These are phyloP conservation scores for Stenodema calcarata DNA, from an alignment of 2,888 invertebrate genomes.

Conservation along the genomic window DNA sequence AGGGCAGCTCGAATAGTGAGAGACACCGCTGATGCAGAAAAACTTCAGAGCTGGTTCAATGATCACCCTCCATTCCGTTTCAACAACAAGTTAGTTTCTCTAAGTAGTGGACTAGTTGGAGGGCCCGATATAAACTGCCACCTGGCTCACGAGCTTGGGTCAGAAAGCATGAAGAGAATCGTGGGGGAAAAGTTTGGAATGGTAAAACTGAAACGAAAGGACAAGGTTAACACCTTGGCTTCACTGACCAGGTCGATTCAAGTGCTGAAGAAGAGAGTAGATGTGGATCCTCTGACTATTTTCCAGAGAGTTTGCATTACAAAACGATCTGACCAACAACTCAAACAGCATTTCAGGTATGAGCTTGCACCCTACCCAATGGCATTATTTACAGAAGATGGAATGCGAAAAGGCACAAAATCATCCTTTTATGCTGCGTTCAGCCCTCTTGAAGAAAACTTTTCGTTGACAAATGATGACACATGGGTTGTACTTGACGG, in stretches of 20 bases:
- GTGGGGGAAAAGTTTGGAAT: conserved; percentile 52
- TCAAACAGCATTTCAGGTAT: conserved; percentile 54
- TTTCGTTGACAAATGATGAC: too few species aligned
- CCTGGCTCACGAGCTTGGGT: too few species aligned
- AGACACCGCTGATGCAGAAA: conserved; percentile 55
- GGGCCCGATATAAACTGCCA: too few species aligned
- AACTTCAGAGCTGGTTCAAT: conserved; percentile 56
- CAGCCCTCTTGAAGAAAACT: too few species aligned
- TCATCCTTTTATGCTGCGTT: too few species aligned
- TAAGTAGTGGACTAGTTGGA: conserved; percentile 18
- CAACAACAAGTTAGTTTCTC: conserved; percentile 41
- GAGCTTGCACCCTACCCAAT: conserved; percentile 57
- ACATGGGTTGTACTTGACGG: too few species aligned
- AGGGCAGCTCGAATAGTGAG: conserved; percentile 53
- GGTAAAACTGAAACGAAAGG: conserved; percentile 30
- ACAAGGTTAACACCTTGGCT: conserved; percentile 36
- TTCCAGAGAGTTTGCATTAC: conserved; percentile 58
- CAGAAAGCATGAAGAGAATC: neutral
- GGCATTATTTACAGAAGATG: conserved; percentile 31
- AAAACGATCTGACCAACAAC: conserved; percentile 57
- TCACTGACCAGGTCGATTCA: conserved; percentile 37
- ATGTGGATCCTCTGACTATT: conserved; percentile 18
- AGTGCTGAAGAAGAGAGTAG: neutral
- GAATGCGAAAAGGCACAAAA: conserved; percentile 54
- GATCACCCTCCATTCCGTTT: conserved; percentile 56